phyloP scores from a whole-genome alignment of 2,113 vertebrate genomes.

The Dinomys branickii region DNA sequence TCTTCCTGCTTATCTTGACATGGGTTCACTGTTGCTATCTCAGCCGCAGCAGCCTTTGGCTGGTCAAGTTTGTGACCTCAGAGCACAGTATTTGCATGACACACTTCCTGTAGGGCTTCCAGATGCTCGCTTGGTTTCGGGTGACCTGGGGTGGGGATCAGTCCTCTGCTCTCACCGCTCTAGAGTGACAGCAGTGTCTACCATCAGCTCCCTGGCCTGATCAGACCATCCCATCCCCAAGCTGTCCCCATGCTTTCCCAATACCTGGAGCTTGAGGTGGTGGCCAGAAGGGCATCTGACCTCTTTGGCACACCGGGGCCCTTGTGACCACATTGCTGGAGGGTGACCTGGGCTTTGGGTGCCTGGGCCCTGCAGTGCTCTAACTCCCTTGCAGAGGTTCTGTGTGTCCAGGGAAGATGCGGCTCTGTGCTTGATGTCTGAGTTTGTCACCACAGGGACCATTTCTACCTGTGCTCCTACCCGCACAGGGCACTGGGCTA shows the following conservation, averaged over 20 bases:
- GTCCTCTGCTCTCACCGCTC: background rate
- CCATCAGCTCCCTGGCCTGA: no score
- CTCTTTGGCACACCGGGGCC: background rate
- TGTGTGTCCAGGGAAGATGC: background rate
- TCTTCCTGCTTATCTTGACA: background rate
- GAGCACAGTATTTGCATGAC: background rate
- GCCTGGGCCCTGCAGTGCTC: background rate
- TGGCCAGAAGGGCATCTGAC: background rate
- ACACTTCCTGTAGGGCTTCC: background rate
- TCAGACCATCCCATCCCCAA: background rate
- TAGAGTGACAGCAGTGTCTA: background rate
- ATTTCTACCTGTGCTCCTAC: background rate
- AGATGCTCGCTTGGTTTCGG: background rate
- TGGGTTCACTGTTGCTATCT: background rate
- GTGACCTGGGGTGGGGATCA: slow-evolving; percentile 19
- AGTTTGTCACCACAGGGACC: background rate
- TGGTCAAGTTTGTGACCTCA: background rate
- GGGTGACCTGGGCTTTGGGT: background rate
- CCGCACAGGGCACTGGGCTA: background rate
- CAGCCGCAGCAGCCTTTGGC: background rate
- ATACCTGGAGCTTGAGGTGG: background rate
- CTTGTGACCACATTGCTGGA: background rate
- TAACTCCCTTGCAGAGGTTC: background rate
- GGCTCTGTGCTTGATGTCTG: background rate
- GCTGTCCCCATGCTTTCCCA: background rate